Conservation (phyloP, 2,888 invertebrate genomes). For the Caenorhabditis japonica region DNA sequence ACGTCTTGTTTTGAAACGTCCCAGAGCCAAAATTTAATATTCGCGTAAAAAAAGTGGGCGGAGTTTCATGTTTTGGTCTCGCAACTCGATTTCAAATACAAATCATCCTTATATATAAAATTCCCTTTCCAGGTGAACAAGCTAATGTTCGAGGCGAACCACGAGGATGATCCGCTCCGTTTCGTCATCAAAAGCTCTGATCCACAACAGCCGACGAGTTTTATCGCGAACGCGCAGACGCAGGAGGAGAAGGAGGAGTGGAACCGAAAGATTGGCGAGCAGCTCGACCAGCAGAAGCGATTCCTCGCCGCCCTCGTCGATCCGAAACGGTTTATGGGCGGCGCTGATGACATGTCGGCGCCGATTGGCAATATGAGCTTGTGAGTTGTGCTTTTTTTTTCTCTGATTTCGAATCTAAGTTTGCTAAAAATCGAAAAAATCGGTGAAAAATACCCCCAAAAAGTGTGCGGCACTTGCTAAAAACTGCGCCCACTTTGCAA, state of each 20-base stretch:
- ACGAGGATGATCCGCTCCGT: slow-evolving; percentile 82
- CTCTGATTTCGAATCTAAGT: not conserved
- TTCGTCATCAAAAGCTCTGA: slow-evolving; percentile 84
- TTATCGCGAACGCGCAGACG: slow-evolving; percentile 86
- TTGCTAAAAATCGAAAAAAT: not conserved
- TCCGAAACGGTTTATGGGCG: slow-evolving; percentile 80
- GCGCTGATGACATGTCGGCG: slow-evolving; percentile 66
- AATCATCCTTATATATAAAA: too few species aligned
- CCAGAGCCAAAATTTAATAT: too few species aligned
- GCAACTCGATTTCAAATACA: too few species aligned
- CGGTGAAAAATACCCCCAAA: too few species aligned
- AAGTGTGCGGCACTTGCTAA: too few species aligned
- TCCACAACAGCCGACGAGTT: slow-evolving; percentile 82
- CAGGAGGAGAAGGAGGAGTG: slow-evolving; percentile 82
- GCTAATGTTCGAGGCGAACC: slow-evolving; percentile 82
- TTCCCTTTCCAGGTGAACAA: slow-evolving; percentile 91
- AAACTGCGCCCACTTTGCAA: too few species aligned
- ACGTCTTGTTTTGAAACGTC: too few species aligned
- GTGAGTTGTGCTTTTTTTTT: slow-evolving; percentile 56
- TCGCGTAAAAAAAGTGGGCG: too few species aligned
- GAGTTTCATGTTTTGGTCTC: too few species aligned
- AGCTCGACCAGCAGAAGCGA: slow-evolving; percentile 92
- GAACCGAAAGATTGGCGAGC: slow-evolving; percentile 83
- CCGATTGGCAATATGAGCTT: slow-evolving; percentile 65
- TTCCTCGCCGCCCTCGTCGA: slow-evolving; percentile 94